Evolutionary conservation across 1,140 invertebrate genomes (phyloP).

Genomic region (Anoplophora glabripennis): DNA sequence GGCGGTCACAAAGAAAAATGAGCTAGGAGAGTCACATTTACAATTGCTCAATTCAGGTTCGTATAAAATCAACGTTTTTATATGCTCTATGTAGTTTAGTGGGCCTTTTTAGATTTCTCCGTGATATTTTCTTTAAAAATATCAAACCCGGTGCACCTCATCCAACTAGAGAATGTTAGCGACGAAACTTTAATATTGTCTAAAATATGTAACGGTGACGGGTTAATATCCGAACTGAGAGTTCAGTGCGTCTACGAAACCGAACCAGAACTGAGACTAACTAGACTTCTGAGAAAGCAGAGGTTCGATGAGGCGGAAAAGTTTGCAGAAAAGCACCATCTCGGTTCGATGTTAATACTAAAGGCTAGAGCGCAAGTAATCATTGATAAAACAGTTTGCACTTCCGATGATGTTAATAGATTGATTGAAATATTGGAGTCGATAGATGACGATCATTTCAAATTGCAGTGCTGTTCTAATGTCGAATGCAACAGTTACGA

Average conservation of each 20-base stretch:
- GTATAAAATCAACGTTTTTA: background rate
- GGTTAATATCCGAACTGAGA: conserved; percentile 24
- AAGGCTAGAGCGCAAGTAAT: conserved; percentile 35
- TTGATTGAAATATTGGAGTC: conserved; percentile 31
- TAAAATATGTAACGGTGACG: conserved; percentile 19
- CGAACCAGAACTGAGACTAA: conserved; percentile 28
- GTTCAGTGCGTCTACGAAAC: conserved; percentile 32
- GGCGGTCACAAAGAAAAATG: conserved; percentile 14
- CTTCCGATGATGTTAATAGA: conserved; percentile 27
- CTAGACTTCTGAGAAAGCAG: conserved; percentile 25
- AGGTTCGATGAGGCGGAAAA: conserved; percentile 38
- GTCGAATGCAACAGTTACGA: conserved; percentile 26
- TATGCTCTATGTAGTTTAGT: background rate
- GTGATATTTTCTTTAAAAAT: conserved; percentile 31
- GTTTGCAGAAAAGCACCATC: conserved; percentile 29
- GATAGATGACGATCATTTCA: conserved; percentile 29
- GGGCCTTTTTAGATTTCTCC: conserved; percentile 20
- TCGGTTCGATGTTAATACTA: conserved; percentile 24
- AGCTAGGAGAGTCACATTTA: conserved; percentile 10
- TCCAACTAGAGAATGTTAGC: conserved; percentile 19
- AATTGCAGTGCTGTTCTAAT: conserved; percentile 28
- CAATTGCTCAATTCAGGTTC: conserved; percentile 18
- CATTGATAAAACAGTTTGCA: conserved; percentile 27
- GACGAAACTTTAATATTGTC: conserved; percentile 35
- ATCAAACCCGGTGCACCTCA: conserved; percentile 18